A percentile compares a stretch with the other conserved stretches of the same genome.
These are phyloP conservation scores for Lordiphosa mommai DNA, from an alignment of 1,140 invertebrate genomes.

Conservation along the genomic window DNA sequence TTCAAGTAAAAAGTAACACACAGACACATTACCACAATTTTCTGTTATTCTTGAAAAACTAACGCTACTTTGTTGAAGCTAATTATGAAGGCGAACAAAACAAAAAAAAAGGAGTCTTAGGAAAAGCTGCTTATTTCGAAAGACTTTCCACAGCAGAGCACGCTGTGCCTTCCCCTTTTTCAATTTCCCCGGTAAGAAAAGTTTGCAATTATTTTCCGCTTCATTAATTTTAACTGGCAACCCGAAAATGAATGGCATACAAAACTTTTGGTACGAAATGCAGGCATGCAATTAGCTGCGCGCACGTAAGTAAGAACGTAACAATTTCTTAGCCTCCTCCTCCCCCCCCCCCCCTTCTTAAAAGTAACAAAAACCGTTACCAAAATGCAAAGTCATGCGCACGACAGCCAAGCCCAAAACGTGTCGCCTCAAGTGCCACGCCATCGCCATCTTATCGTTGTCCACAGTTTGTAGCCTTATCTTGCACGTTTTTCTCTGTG, in stretches of 20 bases:
- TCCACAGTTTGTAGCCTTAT: conserved; percentile 72
- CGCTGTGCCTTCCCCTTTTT: too few relatives aligned
- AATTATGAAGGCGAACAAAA: too few relatives aligned
- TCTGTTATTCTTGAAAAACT: too few relatives aligned
- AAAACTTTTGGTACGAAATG: neutral
- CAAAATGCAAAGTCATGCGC: conserved; percentile 68
- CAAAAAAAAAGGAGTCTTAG: too few relatives aligned
- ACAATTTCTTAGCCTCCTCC: conserved; percentile 15
- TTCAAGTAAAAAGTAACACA: too few relatives aligned
- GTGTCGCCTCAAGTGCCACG: conserved; percentile 69
- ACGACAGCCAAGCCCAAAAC: conserved; percentile 66
- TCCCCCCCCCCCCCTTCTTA: neutral
- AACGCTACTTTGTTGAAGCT: too few relatives aligned
- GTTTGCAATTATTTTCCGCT: neutral
- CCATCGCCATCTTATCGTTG: conserved; percentile 64
- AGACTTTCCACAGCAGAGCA: too few relatives aligned
- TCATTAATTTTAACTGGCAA: neutral
- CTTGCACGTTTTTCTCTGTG: conserved; percentile 50
- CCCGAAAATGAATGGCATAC: neutral
- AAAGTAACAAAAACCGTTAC: conserved; percentile 8
- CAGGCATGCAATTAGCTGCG: conserved; percentile 38
- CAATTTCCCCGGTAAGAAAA: too few relatives aligned
- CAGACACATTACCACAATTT: too few relatives aligned
- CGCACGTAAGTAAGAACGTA: conserved; percentile 34
- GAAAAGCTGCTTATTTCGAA: too few relatives aligned